Conservation (phyloP, 1,140 invertebrate species). For the Bombyx mandarina region DNA sequence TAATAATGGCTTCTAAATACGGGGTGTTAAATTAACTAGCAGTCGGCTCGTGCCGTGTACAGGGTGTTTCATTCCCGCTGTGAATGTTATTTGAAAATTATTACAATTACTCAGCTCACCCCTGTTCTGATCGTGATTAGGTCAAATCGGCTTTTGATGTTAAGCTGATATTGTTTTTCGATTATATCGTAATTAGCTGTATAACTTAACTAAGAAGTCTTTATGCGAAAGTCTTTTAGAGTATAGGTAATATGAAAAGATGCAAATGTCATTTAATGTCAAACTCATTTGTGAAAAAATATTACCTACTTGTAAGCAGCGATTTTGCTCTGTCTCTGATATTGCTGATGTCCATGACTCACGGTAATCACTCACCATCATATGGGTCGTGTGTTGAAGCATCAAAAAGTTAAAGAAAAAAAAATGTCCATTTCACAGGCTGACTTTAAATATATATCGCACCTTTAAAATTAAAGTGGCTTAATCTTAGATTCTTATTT, state of each 20-base stretch:
- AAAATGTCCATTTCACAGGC: too few relatives aligned
- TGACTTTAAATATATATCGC: too few relatives aligned
- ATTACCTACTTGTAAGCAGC: too few relatives aligned
- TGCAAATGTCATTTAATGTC: neutral
- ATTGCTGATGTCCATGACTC: too few relatives aligned
- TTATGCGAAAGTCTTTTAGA: neutral
- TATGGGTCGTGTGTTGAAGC: too few relatives aligned
- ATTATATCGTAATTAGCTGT: too few relatives aligned
- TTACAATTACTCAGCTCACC: constrained; percentile 2
- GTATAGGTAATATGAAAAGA: neutral
- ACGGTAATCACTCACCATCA: too few relatives aligned
- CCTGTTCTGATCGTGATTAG: neutral
- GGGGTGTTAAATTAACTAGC: constrained; percentile 7
- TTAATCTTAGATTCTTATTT: too few relatives aligned
- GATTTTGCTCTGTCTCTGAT: too few relatives aligned
- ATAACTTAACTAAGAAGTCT: too few relatives aligned
- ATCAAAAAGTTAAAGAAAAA: too few relatives aligned
- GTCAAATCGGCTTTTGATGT: neutral
- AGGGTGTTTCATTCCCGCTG: constrained; percentile 6
- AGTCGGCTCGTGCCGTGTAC: constrained; percentile 6
- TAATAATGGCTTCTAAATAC: neutral
- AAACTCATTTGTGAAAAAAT: neutral
- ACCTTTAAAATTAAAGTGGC: too few relatives aligned
- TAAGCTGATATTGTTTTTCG: neutral
- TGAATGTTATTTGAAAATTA: constrained; percentile 5